These are phyloP conservation scores for Colinus virginianus DNA, from an alignment of 2,113 vertebrate species.

Conservation along the genomic window DNA sequence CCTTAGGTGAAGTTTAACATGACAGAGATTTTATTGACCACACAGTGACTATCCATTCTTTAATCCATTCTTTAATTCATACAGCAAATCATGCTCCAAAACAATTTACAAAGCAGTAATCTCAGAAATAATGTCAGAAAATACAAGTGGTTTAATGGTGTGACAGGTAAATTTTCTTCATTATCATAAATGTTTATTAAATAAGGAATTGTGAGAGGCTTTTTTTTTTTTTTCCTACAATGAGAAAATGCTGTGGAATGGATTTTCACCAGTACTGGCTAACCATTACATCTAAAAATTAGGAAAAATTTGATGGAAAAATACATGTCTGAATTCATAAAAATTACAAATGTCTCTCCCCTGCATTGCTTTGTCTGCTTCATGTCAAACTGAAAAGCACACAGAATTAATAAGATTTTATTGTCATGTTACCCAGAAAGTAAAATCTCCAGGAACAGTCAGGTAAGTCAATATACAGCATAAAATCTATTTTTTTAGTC, in stretches of 20 bases:
- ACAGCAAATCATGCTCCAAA: not conserved
- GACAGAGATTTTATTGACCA: not conserved
- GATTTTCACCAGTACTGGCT: not conserved
- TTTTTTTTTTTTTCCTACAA: not conserved
- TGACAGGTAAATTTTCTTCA: not conserved
- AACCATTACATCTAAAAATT: not conserved
- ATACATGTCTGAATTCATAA: not conserved
- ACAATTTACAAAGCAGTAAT: not conserved
- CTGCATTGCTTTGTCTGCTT: not conserved
- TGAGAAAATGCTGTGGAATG: not conserved
- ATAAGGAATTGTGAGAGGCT: not conserved
- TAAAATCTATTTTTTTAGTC: not conserved
- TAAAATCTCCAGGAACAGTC: not conserved
- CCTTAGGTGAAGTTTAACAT: not conserved
- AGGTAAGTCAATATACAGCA: not conserved
- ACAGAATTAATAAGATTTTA: not conserved
- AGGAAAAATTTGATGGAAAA: not conserved
- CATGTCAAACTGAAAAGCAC: not conserved
- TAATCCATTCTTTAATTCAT: not conserved
- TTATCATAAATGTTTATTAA: conserved; percentile 9
- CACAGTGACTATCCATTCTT: not conserved
- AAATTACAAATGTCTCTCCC: not conserved
- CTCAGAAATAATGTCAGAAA: conserved; percentile 9
- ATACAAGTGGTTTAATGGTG: not conserved
- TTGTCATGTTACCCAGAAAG: not conserved